Evolutionary conservation across 2,888 invertebrate species (phyloP), one percentile per base, ranked within the genome.

Genomic region (Carcina quercana): DNA sequence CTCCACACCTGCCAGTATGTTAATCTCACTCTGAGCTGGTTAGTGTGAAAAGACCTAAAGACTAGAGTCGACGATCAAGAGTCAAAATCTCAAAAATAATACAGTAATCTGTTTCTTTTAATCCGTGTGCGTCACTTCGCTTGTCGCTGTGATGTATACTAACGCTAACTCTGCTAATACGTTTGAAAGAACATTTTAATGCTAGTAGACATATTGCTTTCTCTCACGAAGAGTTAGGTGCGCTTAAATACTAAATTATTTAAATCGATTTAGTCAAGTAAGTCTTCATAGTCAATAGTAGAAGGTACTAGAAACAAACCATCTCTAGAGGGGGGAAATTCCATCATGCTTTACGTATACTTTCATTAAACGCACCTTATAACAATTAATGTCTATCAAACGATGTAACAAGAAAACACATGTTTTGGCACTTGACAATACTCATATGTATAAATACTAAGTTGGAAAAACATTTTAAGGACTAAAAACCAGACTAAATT

Each of bases 41-140:
- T 21, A 26, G 37, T 48, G 46, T 43, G 36, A 45, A 48, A 38
- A 35, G 42, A 38, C 48, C 43, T 34, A 33, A 38, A 53, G 69
- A 69, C 69, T 69, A 69, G 69, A 69, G 53, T 49, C 49, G 50
- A 57, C 50, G 47, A 56, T 40, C 28, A 36, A 42, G 37, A 45
- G 50, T 47, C 51, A 58, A 52, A 62, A 64, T 63, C 59, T 63
- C 58, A 55, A 51, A n/a, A 42, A 10, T 44, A 52, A 53, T 50
- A 59, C 50, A 51, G 37, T 41, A 37, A 31, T n/a, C 28, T 37
- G 42, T 35, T 30, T 30, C 40, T 34, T 41, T 39, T 32, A 35
- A 45, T 45, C 42, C 45, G 48, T 58, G 55, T 59, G 53, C 53
- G 55, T 54, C 37, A 28, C n/a, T 31, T 35, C 37, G 30, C 25